Conservation (phyloP, 2,113 vertebrate genomes). For the Seriola dumerili region DNA sequence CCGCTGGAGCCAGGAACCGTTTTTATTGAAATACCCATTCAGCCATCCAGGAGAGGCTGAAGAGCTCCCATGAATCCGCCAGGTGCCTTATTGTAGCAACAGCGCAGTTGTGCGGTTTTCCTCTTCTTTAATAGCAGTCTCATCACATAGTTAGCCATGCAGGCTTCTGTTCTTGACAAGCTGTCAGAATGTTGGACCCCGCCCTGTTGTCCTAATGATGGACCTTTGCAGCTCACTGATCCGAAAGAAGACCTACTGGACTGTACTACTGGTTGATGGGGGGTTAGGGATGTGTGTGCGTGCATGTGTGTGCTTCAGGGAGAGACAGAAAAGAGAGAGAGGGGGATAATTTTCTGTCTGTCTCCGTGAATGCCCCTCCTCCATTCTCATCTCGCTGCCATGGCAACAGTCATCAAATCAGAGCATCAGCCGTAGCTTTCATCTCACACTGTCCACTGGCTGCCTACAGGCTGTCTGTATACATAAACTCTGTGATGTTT, state of each 20-base stretch:
- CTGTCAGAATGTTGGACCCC: conserved; percentile 73
- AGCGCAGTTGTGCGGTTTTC: conserved; percentile 33
- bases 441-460: conserved; percentile 65
- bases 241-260: conserved; percentile 67
- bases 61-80: conserved; percentile 56
- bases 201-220: conserved; percentile 79
- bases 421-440: conserved; percentile 77
- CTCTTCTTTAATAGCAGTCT: conserved; percentile 66
- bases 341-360: conserved; percentile 41
- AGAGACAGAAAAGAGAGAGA: conserved; percentile 11
- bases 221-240: conserved; percentile 79
- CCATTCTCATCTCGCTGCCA: conserved; percentile 74
- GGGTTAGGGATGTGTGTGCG: conserved; percentile 28
- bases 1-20: conserved; percentile 70
- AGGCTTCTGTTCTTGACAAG: conserved; percentile 71
- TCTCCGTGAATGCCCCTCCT: conserved; percentile 56
- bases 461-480: conserved; percentile 72
- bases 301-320: conserved; percentile 15
- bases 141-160: conserved; percentile 75
- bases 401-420: conserved; percentile 84
- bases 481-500: conserved; percentile 69
- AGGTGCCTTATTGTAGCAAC: conserved; percentile 64
- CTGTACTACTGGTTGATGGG: conserved; percentile 57
- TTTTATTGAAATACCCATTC: conserved; percentile 77
- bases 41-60: conserved; percentile 60